Evolutionary conservation across 2,888 invertebrate species (phyloP).

Genomic region (Galerucella nymphaeae): DNA sequence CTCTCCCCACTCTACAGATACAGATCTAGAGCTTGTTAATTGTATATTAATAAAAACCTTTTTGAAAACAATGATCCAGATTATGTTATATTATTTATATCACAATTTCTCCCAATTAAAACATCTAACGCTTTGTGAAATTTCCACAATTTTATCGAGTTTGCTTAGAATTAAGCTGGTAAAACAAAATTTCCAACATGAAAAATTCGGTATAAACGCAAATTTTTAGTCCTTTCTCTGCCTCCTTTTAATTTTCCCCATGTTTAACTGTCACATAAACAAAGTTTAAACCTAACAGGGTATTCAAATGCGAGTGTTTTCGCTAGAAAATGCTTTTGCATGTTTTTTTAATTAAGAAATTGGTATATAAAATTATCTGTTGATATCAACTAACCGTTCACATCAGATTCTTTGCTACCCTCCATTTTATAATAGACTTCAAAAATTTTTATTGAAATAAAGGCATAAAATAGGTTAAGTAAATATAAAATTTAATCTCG

Average conservation of each 20-base stretch:
- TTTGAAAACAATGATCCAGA: too few species aligned
- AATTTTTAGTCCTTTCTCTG: neutral
- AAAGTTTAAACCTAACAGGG: constrained; percentile 9
- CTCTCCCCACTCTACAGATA: too few species aligned
- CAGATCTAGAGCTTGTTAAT: too few species aligned
- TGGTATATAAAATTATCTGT: neutral
- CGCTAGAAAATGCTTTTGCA: neutral
- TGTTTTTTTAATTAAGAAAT: neutral
- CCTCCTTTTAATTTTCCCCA: constrained; percentile 10
- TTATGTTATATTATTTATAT: too few species aligned
- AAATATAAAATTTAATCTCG: too few species aligned
- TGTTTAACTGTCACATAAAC: constrained; percentile 11
- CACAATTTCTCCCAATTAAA: neutral
- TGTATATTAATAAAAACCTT: too few species aligned
- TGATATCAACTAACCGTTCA: neutral
- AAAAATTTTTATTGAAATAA: too few species aligned
- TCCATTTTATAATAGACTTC: too few species aligned
- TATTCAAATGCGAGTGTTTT: neutral
- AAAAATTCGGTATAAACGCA: neutral
- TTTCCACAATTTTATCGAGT: constrained; percentile 5
- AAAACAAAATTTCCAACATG: constrained; percentile 1
- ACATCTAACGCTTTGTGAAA: neutral
- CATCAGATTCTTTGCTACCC: neutral
- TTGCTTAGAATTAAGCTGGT: neutral
- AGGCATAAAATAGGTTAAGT: too few species aligned